Evolutionary conservation across 2,797 vertebrate genomes (phyloP).

Genomic region (Parambassis ranga): DNA sequence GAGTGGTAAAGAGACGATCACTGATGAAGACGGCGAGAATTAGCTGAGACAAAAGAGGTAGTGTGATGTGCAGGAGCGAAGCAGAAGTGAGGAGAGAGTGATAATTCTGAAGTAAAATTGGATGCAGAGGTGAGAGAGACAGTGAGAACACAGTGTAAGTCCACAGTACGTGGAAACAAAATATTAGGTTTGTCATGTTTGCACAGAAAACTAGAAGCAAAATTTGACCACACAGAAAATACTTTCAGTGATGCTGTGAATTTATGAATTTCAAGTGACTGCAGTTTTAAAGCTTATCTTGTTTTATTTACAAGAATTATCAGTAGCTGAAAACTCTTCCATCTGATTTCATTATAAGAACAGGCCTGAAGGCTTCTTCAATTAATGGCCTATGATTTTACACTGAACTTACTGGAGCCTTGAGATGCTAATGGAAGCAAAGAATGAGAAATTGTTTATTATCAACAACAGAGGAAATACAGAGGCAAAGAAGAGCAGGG

Average conservation of each 20-base stretch:
- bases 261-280: not conserved
- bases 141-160: not conserved
- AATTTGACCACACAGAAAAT: too few species aligned
- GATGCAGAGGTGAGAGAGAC: conserved; percentile 46
- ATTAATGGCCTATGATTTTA: conserved; percentile 23
- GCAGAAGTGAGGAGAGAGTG: conserved; percentile 30
- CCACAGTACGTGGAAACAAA: not conserved
- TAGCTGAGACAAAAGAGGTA: conserved; percentile 7
- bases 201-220: not conserved
- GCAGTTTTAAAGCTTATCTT: not conserved
- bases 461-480: conserved; percentile 1
- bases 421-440: not conserved
- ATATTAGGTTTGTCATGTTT: not conserved
- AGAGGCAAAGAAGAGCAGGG: not conserved
- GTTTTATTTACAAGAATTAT: not conserved
- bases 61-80: conserved; percentile 15
- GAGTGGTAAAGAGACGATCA: conserved; percentile 18
- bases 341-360: conserved; percentile 20
- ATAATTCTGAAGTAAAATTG: conserved; percentile 48
- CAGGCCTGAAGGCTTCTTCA: conserved; percentile 9
- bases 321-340: conserved; percentile 12
- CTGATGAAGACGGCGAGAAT: not conserved
- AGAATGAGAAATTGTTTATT: not conserved
- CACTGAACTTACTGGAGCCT: not conserved
- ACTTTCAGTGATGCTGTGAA: not conserved